A percentile compares a stretch with the other conserved stretches of the same genome.
phyloP scores from a whole-genome alignment of 2,113 vertebrate species.

The Rhinogobius similis region DNA sequence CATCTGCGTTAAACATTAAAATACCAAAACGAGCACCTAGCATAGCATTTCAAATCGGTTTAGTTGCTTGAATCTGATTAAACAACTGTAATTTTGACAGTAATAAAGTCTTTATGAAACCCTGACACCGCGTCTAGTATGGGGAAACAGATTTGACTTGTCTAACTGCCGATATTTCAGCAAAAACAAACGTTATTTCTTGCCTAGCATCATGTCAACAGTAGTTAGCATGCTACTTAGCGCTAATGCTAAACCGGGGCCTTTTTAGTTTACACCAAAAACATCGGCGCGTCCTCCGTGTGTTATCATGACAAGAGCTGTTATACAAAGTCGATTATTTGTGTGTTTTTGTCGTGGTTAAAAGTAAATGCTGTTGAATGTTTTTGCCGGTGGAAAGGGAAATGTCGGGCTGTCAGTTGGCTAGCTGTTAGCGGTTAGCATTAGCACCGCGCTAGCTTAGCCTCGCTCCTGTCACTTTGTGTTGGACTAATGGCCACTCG shows the following conservation, averaged over 20 bases:
- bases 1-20: neutral
- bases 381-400: slow-evolving; percentile 23
- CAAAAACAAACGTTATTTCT: neutral
- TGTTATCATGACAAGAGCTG: neutral
- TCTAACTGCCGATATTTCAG: neutral
- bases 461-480: slow-evolving; percentile 26
- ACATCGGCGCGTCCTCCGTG: too few relatives aligned
- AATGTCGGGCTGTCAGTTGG: slow-evolving; percentile 24
- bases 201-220: slow-evolving; percentile 48
- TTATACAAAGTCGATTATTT: neutral
- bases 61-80: neutral
- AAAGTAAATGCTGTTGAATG: neutral
- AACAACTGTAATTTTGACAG: neutral
- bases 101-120: neutral
- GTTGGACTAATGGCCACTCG: slow-evolving; percentile 3
- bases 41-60: neutral
- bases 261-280: slow-evolving; percentile 12
- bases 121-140: neutral
- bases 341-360: neutral
- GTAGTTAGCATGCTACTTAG: slow-evolving; percentile 12
- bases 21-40: neutral
- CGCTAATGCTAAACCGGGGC: slow-evolving; percentile 17
- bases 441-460: slow-evolving; percentile 37
- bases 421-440: slow-evolving; percentile 21
- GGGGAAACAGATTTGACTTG: neutral